Evolutionary conservation across 2,113 vertebrate genomes (phyloP).

Genomic region (Phyllostomus hastatus): DNA sequence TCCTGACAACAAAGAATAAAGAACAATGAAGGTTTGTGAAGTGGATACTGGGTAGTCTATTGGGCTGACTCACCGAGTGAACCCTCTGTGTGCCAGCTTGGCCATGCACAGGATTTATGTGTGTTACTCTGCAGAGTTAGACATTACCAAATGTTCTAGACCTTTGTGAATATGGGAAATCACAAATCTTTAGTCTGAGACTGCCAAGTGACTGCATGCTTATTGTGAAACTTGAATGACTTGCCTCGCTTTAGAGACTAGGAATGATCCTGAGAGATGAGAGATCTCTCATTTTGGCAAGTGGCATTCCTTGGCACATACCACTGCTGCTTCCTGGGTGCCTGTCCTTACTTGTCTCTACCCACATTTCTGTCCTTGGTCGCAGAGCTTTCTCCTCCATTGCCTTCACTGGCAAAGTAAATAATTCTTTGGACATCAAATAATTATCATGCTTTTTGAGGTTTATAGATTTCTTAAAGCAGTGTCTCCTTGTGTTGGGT

Average conservation of each 20-base stretch:
- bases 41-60: not conserved
- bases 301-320: accelerated
- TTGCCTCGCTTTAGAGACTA: not conserved
- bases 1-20: not conserved
- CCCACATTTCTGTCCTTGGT: not conserved
- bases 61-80: not conserved
- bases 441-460: not conserved
- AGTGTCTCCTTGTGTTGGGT: not conserved
- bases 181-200: not conserved
- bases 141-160: not conserved
- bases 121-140: not conserved
- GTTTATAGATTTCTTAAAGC: not conserved
- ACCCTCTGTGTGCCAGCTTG: not conserved
- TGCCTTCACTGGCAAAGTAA: not conserved
- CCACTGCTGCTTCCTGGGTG: not conserved
- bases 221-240: not conserved
- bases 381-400: not conserved
- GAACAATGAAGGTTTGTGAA: not conserved
- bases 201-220: not conserved
- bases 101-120: accelerated
- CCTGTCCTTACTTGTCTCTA: not conserved
- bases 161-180: not conserved
- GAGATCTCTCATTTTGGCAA: not conserved
- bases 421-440: not conserved
- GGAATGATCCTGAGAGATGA: not conserved